Percentiles rank a stretch among this genome's conserved stretches.
Evolutionary conservation across 1,140 invertebrate species (phyloP).

Genomic region (Drosophila ogumai): DNA sequence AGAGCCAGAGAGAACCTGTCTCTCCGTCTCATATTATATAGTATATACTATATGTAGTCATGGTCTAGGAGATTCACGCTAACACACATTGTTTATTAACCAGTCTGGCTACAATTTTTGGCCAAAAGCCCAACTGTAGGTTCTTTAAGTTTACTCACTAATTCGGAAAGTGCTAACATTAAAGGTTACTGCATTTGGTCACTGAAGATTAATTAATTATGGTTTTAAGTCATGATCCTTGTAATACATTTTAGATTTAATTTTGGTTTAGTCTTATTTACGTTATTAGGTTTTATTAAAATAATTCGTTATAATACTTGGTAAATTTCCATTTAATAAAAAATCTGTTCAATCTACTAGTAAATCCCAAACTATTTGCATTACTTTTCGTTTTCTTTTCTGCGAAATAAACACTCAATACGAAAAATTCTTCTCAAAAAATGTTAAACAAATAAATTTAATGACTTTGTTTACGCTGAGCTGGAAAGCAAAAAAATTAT

Average conservation of each 20-base stretch:
- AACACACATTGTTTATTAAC: constrained; percentile 29
- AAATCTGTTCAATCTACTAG: not conserved
- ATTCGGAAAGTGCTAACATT: not conserved
- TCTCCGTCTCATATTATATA: constrained; percentile 25
- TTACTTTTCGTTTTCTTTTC: constrained; percentile 2
- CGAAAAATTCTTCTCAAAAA: constrained; percentile 5
- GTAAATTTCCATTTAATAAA: not conserved
- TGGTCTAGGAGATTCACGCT: constrained; percentile 44
- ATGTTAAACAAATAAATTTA: constrained; percentile 12
- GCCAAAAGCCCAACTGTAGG: not conserved
- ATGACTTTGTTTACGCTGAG: constrained; percentile 8
- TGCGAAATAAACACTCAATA: constrained; percentile 13
- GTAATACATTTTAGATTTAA: not conserved
- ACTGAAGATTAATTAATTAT: not conserved
- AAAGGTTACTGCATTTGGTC: not conserved
- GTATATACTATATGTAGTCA: constrained; percentile 17
- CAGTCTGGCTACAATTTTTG: constrained; percentile 13
- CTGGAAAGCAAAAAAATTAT: constrained; percentile 21
- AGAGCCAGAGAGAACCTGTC: constrained; percentile 32
- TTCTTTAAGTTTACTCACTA: constrained; percentile 1
- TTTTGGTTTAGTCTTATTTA: not conserved
- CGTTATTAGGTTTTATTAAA: not conserved
- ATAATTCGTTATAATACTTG: not conserved
- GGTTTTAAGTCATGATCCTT: not conserved
- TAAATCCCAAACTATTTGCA: not conserved